Evolutionary conservation across 2,888 invertebrate species (phyloP).

Genomic region (Ormyrus thymus): DNA sequence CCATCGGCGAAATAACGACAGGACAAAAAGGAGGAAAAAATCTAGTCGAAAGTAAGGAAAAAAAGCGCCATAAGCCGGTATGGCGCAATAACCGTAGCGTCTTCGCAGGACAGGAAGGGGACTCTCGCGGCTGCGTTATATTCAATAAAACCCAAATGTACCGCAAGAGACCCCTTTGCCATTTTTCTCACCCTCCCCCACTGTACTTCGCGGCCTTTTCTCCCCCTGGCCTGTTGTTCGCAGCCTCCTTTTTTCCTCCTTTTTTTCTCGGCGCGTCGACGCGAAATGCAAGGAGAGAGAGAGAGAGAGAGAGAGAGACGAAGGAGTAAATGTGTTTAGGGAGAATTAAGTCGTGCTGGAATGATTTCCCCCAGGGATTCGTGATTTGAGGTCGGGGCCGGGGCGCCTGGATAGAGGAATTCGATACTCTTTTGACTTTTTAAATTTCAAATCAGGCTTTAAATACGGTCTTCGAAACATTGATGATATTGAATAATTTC

Average conservation of each 20-base stretch:
- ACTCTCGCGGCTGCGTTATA: constrained; percentile 61
- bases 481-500: no score
- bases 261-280: constrained; percentile 2
- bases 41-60: constrained; percentile 62
- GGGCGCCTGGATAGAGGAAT: no score
- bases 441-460: no score
- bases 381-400: no score
- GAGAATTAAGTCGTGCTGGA: no score
- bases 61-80: constrained; percentile 65
- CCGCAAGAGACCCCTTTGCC: constrained; percentile 65
- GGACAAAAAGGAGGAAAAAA: constrained; percentile 50
- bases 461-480: no score
- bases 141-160: constrained; percentile 71
- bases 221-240: no score
- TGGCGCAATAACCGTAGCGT: constrained; percentile 65
- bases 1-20: constrained; percentile 36
- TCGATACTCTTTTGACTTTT: no score
- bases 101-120: constrained; percentile 45
- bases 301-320: no score
- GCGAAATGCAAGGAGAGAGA: no score
- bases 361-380: no score
- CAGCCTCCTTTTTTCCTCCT: constrained; percentile 1
- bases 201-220: not conserved
- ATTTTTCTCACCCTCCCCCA: not conserved
- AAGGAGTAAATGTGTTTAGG: no score